Base-by-base conservation (phyloP, 2,113 vertebrate genomes). In the Paradoxurus hermaphroditus region DNA sequence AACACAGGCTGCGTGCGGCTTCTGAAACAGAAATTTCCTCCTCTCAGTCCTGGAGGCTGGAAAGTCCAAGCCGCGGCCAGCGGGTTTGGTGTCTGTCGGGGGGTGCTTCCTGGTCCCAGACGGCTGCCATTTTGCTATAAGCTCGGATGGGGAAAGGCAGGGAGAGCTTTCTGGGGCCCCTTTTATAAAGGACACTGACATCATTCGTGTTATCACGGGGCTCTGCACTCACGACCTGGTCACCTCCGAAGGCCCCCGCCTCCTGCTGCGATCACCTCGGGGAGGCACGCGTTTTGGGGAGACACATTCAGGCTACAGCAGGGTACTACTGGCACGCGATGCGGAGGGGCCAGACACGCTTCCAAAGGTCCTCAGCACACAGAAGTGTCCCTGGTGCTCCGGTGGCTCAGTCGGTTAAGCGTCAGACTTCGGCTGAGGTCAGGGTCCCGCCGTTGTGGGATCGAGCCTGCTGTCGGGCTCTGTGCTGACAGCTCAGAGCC, bases 401-500 rank as follows among this genome's bases (percentile, higher is more conserved):
- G 21, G 56, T 7, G 56, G 56, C 56, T 56, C 56, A 23, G 56
- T 56, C 19, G 19, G 19, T 21, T 23, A 56, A 56, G 56, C 21
- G 5, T 56, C 56, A 6, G 0, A 56, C 56, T 56, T 56, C 7
- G 19, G 19, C 56, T 56, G 19, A 56, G 19, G 56, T 56, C 56
- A 56, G 19, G 56, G 8, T 56, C 19, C 23, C 7, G 2, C 2
- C 7, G 16, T 56, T 23, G 56, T 56, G 56, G 56, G 56, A 21
- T 23, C 2, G 56, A 23, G 56, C 56, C 56, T 19, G 19, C 0
- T 3, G 0, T 56, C 56, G 0, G 53, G 6, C 56, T 56, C 56
- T 18, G 19, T 56, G 56, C 56, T 23, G 56, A 56, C 56, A 23
- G 0, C 56, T 19, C 0, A 0, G 56, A 23, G 56, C 56, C 19